Conservation (phyloP, 2,797 vertebrate genomes). For the Clarias platycephalus region DNA sequence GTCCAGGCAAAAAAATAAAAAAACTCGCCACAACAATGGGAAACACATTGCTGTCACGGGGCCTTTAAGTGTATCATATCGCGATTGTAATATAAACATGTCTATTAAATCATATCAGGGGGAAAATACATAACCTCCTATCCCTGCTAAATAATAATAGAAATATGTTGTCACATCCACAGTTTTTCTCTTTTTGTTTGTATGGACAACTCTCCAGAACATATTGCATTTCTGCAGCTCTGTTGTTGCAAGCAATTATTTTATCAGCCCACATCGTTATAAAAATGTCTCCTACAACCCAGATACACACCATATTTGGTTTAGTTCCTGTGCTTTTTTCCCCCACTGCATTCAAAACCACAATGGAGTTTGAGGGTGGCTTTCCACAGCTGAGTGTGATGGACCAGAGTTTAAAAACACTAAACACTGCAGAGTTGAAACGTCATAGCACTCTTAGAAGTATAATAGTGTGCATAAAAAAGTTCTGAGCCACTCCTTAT, state of each 20-base stretch:
- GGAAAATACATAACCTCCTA: no score
- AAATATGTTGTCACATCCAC: neutral
- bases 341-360: neutral
- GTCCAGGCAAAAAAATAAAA: no score
- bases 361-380: neutral
- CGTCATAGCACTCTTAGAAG: no score
- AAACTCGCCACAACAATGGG: no score
- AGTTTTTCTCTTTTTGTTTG: neutral
- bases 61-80: no score
- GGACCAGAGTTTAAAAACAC: no score
- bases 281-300: neutral
- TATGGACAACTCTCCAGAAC: no score
- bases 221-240: neutral
- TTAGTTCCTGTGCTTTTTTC: neutral
- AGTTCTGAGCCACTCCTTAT: no score
- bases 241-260: neutral
- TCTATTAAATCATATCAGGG: no score
- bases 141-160: neutral
- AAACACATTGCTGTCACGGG: no score
- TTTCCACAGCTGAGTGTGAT: neutral
- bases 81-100: no score
- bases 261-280: neutral
- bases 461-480: neutral
- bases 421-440: neutral
- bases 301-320: neutral